Evolutionary conservation across 2,888 invertebrate species (phyloP), one percentile per base, ranked within the genome.

Genomic region (Carcina quercana): DNA sequence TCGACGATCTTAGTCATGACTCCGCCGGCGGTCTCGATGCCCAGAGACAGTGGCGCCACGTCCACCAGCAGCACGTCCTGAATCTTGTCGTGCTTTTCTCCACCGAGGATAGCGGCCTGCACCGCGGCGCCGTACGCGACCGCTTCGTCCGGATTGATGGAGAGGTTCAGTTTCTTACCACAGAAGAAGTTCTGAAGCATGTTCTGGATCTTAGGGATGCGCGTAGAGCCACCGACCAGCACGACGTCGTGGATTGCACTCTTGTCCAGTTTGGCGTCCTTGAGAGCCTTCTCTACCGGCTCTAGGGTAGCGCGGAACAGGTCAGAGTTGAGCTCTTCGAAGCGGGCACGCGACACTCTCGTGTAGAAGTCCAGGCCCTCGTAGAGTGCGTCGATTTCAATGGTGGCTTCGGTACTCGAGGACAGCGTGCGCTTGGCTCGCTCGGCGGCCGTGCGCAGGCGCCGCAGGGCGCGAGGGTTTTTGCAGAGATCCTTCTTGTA

Each of bases 121-220:
- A 89, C 84, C 1, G 89, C 89, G 1, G 89, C 90, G 8, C 89
- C 89, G 50, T 89, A 90, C 0, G 91, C 91, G 1, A 91, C 91
- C 0, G 91, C 91, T 56, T 91, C 91, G 48, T 91, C 91, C 0
- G 91, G 91, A 53, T 91, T 91, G 45, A 91, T 90, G 7, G 88
- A 88, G 30, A 89, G 71, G 54, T 90, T 90, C 4, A 91, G 66
- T 11, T 82, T 74, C 62, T 89, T 90, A 3, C 88, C 88, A 43
- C 84, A 84, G 80, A 91, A 91, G 74, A 87, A 91, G 52, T 88
- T 88, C 61, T 89, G 86, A 14, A 91, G 67, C 44, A 91, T 66
- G 39, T 74, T 87, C 63, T 91, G 91, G 27, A 91, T 86, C 60
- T 91, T 91, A 1, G 91, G 91, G 32, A 91, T 91, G 27, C 91